Evolutionary conservation across 2,888 invertebrate genomes (phyloP), one percentile per base, ranked within the genome.

Genomic region (Blastobasis lacticolella): DNA sequence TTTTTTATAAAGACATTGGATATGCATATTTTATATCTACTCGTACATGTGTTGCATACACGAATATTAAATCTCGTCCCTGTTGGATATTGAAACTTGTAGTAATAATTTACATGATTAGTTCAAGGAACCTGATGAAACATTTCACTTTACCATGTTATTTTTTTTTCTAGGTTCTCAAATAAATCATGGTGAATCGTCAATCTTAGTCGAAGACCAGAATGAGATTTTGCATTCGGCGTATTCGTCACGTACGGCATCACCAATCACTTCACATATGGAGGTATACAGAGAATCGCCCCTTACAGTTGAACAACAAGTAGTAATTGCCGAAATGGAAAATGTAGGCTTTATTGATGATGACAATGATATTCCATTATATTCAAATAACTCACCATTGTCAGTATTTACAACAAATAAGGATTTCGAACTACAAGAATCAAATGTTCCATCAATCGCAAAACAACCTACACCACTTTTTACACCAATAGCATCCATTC

Each of bases 381-480:
- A 46, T 52, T 52, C 47, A 49, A 23, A n/a, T 52, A 48, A 10
- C 9, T 45, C 45, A 48, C 48, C 51, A 54, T 45, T 50, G 49
- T 54, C 54, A 50, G 54, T 54, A 48, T 50, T 54, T 47, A 50
- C n/a, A 46, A 49, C 51, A 45, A 9, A 9, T 10, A 45, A 45
- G n/a, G 45, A 45, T 45, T 10, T n/a, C 10, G 38, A 43, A 23
- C 49, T 49, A 45, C 38, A 38, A 51, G 51, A 51, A 48, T 37
- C 51, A 51, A 6, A 8, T n/a, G n/a, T 10, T 45, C 10, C 48
- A 10, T 46, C 45, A 50, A 50, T 51, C 43, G 50, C 48, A 54
- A 51, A 51, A 46, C 50, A 51, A 51, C 49, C 51, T 48, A 51
- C 54, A 54, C 51, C 50, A 9, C 54, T 54, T 49, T 54, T 54